Base-by-base conservation (phyloP, 2,113 vertebrate species). In the Halichoeres trimaculatus region DNA sequence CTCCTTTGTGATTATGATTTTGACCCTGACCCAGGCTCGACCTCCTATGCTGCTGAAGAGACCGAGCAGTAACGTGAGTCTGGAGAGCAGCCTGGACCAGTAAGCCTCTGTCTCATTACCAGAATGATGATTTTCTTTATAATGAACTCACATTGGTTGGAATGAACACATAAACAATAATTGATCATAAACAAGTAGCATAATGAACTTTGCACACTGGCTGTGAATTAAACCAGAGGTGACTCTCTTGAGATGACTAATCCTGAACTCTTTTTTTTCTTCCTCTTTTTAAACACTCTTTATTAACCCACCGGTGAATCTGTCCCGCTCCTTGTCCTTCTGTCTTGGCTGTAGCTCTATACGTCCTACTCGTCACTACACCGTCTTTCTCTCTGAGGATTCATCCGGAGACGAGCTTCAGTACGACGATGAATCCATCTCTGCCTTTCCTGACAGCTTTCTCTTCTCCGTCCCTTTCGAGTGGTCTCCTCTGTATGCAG, bases 331-430 rank as follows among this genome's bases (percentile, higher is more conserved):
- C 38, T 8, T 40, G 38, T 40, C 11, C 11, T 12, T 8, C 70
- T 83, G 23, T 80, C 43, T n/a, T 80, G 40, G 2, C 70, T 54
- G 56, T 93, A 98, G 97, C 93, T 93, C 95, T 78, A 88, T 95
- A 91, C 97, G 95, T 92, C 97, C 97, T 47, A 94, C 96, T 64
- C 94, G 96, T 90, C 98, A 98, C 94, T 99, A 99, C 93, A 97
- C 96, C 24, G 96, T 98, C 92, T 98, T 98, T 95, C 96, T 98
- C 70, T 98, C 96, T 35, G 98, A 99, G 93, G 97, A 98, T 93
- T 98, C 96, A 19, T 99, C 98, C 83, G 97, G 96, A 67, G 97
- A 98, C 77, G 97, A 98, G 83, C 94, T 96, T 84, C 96, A 95
- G 87, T 95, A 94, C 81, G 95, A 96, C 81, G 94, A 95, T 57